phyloP scores from a whole-genome alignment of 2,888 invertebrate species.

The Oegoconia quadripuncta region DNA sequence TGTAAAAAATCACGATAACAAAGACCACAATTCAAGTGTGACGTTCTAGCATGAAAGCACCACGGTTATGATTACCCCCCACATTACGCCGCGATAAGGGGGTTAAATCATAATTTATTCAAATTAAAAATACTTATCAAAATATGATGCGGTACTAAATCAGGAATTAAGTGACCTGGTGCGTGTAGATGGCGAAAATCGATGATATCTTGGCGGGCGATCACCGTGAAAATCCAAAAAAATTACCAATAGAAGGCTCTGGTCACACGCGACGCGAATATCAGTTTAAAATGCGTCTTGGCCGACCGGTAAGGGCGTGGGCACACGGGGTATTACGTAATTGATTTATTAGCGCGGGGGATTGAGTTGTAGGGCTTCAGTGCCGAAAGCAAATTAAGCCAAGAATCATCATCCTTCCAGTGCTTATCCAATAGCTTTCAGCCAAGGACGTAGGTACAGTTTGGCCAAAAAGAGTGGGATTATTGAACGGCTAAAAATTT shows the following conservation, averaged over 20 bases:
- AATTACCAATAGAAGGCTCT: constrained; percentile 35
- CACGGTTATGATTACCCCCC: constrained; percentile 60
- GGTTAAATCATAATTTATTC: constrained; percentile 78
- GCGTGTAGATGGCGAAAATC: constrained; percentile 60
- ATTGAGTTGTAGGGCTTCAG: not conserved
- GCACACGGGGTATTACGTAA: not conserved
- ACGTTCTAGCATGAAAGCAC: constrained; percentile 33
- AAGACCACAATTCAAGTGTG: constrained; percentile 27
- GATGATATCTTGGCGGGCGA: constrained; percentile 58
- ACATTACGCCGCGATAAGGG: constrained; percentile 66
- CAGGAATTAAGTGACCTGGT: constrained; percentile 73
- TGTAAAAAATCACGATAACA: constrained; percentile 7
- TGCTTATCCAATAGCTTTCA: too few relatives aligned
- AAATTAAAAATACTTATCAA: constrained; percentile 80
- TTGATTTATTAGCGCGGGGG: not conserved
- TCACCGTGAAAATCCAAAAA: constrained; percentile 74
- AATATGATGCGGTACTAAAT: constrained; percentile 78
- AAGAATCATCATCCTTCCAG: too few relatives aligned
- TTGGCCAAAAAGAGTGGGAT: too few relatives aligned
- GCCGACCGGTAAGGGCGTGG: constrained; percentile 4
- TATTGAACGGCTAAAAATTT: too few relatives aligned
- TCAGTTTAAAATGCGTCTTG: constrained; percentile 40
- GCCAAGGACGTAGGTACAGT: too few relatives aligned
- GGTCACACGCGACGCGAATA: constrained; percentile 69
- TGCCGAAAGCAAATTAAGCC: too few relatives aligned